Conservation (phyloP, 2,113 vertebrate species). For the Larimichthys polyactis region DNA sequence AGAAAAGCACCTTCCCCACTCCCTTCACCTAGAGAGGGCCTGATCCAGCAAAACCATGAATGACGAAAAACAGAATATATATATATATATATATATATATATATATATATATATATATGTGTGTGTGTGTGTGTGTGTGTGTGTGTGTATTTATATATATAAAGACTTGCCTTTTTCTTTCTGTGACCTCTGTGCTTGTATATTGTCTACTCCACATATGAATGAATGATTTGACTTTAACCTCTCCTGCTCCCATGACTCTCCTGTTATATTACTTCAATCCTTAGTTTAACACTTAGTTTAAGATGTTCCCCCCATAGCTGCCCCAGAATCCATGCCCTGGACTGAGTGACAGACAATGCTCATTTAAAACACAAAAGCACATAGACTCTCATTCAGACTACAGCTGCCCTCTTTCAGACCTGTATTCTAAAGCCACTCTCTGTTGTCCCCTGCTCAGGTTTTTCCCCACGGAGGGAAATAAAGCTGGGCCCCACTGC, state of each 20-base stretch:
- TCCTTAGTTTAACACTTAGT: constrained; percentile 40
- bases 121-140: too few species aligned
- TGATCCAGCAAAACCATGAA: too few species aligned
- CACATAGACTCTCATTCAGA: constrained; percentile 94
- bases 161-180: not conserved
- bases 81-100: not conserved
- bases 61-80: not conserved
- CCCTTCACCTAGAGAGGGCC: too few species aligned
- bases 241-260: not conserved
- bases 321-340: constrained; percentile 49
- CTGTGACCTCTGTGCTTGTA: not conserved
- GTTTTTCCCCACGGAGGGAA: constrained; percentile 90
- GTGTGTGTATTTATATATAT: not conserved
- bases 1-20: constrained; percentile 58
- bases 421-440: constrained; percentile 90
- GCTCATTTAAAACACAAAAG: constrained; percentile 99
- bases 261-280: constrained; percentile 18
- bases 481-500: constrained; percentile 88
- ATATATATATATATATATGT: too few species aligned
- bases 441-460: constrained; percentile 89
- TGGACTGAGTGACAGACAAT: constrained; percentile 89
- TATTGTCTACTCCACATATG: not conserved
- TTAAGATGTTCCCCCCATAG: constrained; percentile 39
- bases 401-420: constrained; percentile 98
- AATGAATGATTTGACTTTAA: not conserved